Evolutionary conservation across 2,113 vertebrate genomes (phyloP).

Genomic region (Sphaerodactylus townsendi): DNA sequence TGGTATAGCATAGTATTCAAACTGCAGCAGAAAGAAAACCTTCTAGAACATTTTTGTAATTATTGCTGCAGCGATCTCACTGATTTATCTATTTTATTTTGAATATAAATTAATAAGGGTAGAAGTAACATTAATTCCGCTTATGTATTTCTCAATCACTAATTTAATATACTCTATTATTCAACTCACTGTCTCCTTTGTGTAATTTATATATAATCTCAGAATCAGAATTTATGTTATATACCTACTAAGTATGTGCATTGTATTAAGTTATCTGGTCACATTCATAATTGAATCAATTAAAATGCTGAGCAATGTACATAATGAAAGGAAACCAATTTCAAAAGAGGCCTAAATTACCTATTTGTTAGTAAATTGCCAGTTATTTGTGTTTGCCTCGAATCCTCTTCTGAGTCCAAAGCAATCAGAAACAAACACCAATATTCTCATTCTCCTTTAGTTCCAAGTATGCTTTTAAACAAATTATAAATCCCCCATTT

Average conservation of each 20-base stretch:
- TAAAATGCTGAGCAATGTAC: conserved; percentile 57
- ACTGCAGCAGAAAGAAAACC: neutral
- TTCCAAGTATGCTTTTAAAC: neutral
- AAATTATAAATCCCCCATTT: neutral
- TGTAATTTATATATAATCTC: conserved; percentile 60
- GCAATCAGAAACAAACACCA: neutral
- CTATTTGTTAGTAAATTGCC: conserved; percentile 65
- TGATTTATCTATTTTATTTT: conserved; percentile 68
- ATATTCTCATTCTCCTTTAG: neutral
- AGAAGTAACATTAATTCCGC: conserved; percentile 60
- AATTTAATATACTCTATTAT: conserved; percentile 71
- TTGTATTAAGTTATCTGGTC: conserved; percentile 68
- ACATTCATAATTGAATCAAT: conserved; percentile 68
- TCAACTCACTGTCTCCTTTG: conserved; percentile 63
- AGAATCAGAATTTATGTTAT: conserved; percentile 68
- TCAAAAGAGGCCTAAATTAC: conserved; percentile 57
- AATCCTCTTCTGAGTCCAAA: conserved; percentile 42
- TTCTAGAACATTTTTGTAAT: conserved; percentile 38
- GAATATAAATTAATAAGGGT: conserved; percentile 75
- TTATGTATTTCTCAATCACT: conserved; percentile 72
- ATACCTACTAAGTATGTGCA: conserved; percentile 65
- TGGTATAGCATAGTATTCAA: neutral
- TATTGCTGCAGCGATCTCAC: conserved; percentile 52
- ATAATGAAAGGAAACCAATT: conserved; percentile 52
- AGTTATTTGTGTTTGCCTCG: conserved; percentile 64